phyloP scores from a whole-genome alignment of 2,888 invertebrate genomes.

The Lepas anatifera region DNA sequence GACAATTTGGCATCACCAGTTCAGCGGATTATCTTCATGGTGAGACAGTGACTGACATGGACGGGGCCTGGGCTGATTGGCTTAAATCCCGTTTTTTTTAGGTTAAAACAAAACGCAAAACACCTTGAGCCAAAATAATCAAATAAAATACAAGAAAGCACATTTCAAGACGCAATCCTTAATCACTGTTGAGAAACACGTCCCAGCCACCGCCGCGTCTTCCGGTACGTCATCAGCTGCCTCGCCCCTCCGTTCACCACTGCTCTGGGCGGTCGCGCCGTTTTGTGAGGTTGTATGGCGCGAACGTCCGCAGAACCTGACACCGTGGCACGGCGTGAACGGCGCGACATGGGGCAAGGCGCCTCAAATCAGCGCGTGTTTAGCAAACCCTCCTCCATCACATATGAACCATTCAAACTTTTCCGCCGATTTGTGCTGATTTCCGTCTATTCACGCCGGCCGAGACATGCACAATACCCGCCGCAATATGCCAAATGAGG shows the following conservation, averaged over 20 bases:
- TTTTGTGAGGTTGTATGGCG: not conserved
- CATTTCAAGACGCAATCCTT: no score
- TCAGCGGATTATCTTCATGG: no score
- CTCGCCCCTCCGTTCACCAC: not conserved
- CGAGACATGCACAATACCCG: not conserved
- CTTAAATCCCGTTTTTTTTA: no score
- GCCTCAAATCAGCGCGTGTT: not conserved
- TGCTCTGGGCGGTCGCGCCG: not conserved
- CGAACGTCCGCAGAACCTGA: not conserved
- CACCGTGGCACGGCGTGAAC: not conserved
- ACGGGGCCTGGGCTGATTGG: no score
- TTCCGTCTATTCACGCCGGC: not conserved
- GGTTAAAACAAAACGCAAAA: no score
- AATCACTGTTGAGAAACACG: not conserved
- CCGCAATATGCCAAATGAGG: not conserved
- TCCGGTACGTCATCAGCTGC: not conserved
- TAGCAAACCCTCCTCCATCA: constrained; percentile 10
- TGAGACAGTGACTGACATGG: no score
- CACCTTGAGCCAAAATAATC: no score
- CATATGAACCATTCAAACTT: not conserved
- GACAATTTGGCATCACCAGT: no score
- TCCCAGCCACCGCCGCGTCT: not conserved
- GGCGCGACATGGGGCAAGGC: not conserved
- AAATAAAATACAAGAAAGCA: no score
- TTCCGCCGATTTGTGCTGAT: constrained; percentile 5